A percentile compares a stretch with the other conserved stretches of the same genome.
phyloP scores from a whole-genome alignment of 2,113 vertebrate genomes.

The Prietella phreatophila region DNA sequence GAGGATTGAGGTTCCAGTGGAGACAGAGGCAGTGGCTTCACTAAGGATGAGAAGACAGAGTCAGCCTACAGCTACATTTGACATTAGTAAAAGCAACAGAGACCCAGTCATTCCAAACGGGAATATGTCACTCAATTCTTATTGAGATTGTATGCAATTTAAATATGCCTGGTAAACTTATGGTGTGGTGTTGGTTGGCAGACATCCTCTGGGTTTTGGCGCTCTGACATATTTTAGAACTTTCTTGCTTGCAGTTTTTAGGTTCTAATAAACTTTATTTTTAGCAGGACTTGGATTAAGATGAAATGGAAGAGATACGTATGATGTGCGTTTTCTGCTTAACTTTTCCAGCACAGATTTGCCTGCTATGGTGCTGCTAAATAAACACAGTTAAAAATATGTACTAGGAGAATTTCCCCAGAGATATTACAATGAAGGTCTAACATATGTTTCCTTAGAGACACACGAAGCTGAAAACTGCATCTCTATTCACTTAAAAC shows the following conservation, averaged over 20 bases:
- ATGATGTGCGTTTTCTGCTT: not conserved
- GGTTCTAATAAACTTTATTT: not conserved
- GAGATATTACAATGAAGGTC: not conserved
- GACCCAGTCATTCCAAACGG: not conserved
- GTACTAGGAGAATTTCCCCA: not conserved
- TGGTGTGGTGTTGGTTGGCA: not conserved
- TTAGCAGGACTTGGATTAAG: not conserved
- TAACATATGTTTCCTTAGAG: not conserved
- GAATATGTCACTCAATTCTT: not conserved
- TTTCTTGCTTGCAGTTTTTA: not conserved
- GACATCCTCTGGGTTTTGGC: not conserved
- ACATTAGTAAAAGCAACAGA: not conserved
- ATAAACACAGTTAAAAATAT: not conserved
- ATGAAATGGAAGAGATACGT: not conserved
- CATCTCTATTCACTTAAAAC: not conserved
- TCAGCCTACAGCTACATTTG: not conserved
- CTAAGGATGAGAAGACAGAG: slow-evolving; percentile 67
- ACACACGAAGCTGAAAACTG: not conserved
- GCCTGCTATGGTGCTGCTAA: not conserved
- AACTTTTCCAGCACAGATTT: not conserved
- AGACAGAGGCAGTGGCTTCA: slow-evolving; percentile 86
- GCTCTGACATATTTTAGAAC: not conserved
- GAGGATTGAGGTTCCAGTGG: slow-evolving; percentile 85
- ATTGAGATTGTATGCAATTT: not conserved
- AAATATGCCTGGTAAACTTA: not conserved